Conservation (phyloP, 2,888 invertebrate genomes). For the Drosophila algonquin region DNA sequence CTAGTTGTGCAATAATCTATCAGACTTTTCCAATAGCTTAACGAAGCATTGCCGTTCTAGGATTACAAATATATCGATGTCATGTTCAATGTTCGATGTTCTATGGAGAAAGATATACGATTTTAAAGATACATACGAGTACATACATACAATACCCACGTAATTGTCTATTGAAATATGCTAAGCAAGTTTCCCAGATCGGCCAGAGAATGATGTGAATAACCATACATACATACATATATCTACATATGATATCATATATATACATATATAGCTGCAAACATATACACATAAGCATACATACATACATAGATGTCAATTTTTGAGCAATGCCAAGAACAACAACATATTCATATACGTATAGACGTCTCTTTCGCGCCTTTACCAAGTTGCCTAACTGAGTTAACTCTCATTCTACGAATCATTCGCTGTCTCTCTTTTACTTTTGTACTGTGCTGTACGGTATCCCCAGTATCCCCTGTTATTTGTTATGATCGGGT, state of each 20-base stretch:
- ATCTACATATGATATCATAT: conserved; percentile 1
- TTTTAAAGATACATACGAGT: conserved; percentile 26
- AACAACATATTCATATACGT: conserved; percentile 10
- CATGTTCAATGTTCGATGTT: conserved; percentile 8
- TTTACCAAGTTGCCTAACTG: conserved; percentile 68
- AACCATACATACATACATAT: conserved; percentile 1
- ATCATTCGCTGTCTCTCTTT: conserved; percentile 6
- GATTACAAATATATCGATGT: conserved; percentile 5
- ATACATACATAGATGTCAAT: conserved; percentile 71
- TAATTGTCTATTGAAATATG: conserved; percentile 40
- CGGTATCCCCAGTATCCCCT: conserved; percentile 6
- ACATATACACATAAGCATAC: conserved; percentile 2
- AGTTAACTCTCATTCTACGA: conserved; percentile 51
- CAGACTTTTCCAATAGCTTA: conserved; percentile 3
- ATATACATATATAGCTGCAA: conserved; percentile 30
- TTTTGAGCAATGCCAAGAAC: conserved; percentile 57
- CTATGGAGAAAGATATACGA: conserved; percentile 39
- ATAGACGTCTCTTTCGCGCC: conserved; percentile 57
- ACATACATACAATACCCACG: conserved; percentile 6
- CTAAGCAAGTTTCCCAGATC: conserved; percentile 14
- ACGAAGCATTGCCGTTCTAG: conserved; percentile 21
- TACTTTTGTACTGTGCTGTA: not conserved
- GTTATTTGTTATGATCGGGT: conserved; percentile 29
- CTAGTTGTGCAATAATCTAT: too few relatives aligned
- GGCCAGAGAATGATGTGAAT: conserved; percentile 15